Evolutionary conservation across 2,797 vertebrate species (phyloP), one percentile per base, ranked within the genome.

Genomic region (Balearica regulorum): DNA sequence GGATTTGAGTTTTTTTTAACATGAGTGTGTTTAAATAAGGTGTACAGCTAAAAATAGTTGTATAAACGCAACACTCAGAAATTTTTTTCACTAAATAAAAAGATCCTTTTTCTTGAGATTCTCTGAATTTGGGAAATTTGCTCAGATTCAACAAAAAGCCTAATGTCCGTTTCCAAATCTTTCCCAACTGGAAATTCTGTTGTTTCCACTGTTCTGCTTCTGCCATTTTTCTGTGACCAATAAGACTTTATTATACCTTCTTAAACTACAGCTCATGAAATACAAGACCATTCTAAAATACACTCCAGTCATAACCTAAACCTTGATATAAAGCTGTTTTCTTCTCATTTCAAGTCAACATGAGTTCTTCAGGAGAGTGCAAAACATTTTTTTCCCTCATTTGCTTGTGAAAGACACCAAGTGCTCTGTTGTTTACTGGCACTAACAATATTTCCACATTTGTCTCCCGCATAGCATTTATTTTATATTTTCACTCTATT

Each of bases 401-500:
- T 66, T 83, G 41, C 69, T 89, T 73, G 18, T 83, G 72, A 86
- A 94, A 95, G 86, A 39, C 85, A 60, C 43, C 19, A 16, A 91
- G 72, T 66, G 31, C 78, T 90, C 57, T 28, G 12, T 41, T 92
- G 87, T 78, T 92, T 93, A 73, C 89, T 76, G 44, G 57, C 91
- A 81, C 78, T 90, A 77, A 94, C 69, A 89, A 44, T 77, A 83
- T 85, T 86, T 94, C 84, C 57, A 6, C 33, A 35, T 96, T 89
- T 80, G 58, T 84, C 89, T 95, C 46, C 71, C 33, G 13, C 80
- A 75, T 68, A 91, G 83, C 92, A 88, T 69, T 87, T 88, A 76
- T 90, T 84, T 95, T 97, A 49, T 93, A 80, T 96, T 97, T 96
- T 81, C 79, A 81, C 62, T 93, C 71, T 57, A 43, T 91, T 82